A percentile compares a stretch with the other conserved stretches of the same genome.
Conservation (phyloP, 2,797 vertebrate species). For the Perodicticus potto region DNA sequence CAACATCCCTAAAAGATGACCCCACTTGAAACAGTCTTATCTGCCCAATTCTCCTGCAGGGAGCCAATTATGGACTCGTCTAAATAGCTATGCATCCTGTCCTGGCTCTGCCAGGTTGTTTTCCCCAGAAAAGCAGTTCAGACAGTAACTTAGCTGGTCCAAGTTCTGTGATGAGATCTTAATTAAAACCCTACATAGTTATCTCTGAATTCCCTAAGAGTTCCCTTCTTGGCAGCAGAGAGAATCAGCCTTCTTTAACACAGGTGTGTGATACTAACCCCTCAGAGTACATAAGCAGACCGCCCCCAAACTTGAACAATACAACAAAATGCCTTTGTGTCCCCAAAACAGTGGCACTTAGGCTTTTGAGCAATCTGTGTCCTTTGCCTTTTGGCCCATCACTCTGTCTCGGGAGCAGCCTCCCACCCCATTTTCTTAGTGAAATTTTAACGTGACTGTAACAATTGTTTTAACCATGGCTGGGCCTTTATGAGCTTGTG, state of each 20-base stretch:
- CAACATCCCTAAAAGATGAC: conserved; percentile 56
- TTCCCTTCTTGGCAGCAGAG: neutral
- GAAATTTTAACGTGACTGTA: conserved; percentile 14
- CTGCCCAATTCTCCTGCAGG: conserved; percentile 6
- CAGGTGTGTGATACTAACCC: conserved; percentile 3
- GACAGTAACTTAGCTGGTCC: conserved; percentile 7
- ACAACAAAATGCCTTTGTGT: neutral
- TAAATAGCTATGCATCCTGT: neutral
- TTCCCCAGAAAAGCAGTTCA: conserved; percentile 61
- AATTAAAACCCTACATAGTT: conserved; percentile 69
- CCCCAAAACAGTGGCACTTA: neutral
- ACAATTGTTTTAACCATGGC: conserved; percentile 48
- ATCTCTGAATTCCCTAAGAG: conserved; percentile 31
- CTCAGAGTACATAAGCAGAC: conserved; percentile 28
- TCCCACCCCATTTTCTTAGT: neutral
- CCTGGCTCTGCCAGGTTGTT: neutral
- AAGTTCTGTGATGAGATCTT: conserved; percentile 53
- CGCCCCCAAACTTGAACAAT: neutral
- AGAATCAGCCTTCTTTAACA: conserved; percentile 9
- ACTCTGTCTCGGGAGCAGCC: neutral
- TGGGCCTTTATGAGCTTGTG: conserved; percentile 33
- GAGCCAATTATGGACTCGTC: conserved; percentile 22
- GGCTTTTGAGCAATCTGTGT: neutral
- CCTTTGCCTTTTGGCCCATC: neutral
- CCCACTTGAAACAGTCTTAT: conserved; percentile 36